These are phyloP conservation scores for Alouatta palliata DNA, from an alignment of 2,113 vertebrate species.

Conservation along the genomic window DNA sequence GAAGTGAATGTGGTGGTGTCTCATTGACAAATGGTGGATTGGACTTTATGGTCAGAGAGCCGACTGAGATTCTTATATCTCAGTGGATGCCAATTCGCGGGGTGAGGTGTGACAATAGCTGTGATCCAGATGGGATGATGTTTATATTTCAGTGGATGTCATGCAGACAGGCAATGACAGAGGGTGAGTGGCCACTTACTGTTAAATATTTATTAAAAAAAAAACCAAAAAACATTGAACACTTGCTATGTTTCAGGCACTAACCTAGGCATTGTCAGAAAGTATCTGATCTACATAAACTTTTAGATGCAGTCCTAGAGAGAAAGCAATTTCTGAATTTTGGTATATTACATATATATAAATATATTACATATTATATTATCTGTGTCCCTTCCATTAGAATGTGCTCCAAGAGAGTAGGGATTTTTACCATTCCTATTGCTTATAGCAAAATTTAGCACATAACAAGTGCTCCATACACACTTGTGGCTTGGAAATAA, in stretches of 20 bases:
- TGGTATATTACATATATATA: no score
- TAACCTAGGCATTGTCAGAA: background rate
- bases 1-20: background rate
- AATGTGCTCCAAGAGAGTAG: background rate
- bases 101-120: background rate
- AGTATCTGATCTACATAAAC: background rate
- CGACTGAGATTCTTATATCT: background rate
- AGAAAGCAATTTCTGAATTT: background rate
- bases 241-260: background rate
- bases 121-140: background rate
- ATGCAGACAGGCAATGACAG: background rate
- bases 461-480: background rate
- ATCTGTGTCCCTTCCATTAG: background rate
- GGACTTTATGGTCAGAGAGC: background rate
- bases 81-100: background rate
- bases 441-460: background rate
- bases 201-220: background rate
- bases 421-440: background rate
- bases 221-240: no score
- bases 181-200: background rate
- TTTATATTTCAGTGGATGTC: background rate
- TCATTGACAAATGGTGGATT: accelerated
- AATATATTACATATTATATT: background rate
- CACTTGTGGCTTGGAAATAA: background rate
- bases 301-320: background rate